Conservation (phyloP, 2,113 vertebrate genomes). For the Neomonachus schauinslandi region DNA sequence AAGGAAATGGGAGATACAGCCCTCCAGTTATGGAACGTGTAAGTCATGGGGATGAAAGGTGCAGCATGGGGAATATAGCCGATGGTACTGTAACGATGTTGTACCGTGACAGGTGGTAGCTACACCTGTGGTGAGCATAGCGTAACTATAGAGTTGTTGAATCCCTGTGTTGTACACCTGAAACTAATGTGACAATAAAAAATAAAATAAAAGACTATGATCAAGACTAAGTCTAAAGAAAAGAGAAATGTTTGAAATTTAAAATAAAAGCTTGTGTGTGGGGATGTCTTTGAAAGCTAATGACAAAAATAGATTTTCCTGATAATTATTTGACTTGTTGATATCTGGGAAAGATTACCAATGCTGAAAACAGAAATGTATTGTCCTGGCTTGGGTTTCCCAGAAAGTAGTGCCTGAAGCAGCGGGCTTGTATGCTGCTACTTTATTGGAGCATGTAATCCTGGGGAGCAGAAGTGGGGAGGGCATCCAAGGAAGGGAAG, state of each 20-base stretch:
- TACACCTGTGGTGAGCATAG: neutral
- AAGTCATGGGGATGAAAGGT: neutral
- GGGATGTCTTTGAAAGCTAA: neutral
- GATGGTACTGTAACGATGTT: neutral
- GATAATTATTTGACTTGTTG: neutral
- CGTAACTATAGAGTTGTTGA: neutral
- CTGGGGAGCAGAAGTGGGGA: neutral
- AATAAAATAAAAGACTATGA: neutral
- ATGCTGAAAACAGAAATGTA: neutral
- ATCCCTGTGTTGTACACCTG: neutral
- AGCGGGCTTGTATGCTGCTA: neutral
- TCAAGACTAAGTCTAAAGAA: neutral
- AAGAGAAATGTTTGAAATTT: neutral
- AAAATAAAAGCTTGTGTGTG: neutral
- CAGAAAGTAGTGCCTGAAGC: neutral
- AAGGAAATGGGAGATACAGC: neutral
- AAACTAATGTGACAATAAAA: neutral
- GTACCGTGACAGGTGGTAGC: neutral
- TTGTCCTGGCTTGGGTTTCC: neutral
- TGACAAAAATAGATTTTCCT: slow-evolving; percentile 4
- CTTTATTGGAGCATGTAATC: neutral
- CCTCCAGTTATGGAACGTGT: neutral
- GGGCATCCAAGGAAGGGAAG: neutral
- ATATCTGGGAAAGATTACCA: neutral
- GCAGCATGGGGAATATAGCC: neutral